These are phyloP conservation scores for Anolis carolinensis DNA, from an alignment of 2,113 vertebrate genomes.

Conservation along the genomic window DNA sequence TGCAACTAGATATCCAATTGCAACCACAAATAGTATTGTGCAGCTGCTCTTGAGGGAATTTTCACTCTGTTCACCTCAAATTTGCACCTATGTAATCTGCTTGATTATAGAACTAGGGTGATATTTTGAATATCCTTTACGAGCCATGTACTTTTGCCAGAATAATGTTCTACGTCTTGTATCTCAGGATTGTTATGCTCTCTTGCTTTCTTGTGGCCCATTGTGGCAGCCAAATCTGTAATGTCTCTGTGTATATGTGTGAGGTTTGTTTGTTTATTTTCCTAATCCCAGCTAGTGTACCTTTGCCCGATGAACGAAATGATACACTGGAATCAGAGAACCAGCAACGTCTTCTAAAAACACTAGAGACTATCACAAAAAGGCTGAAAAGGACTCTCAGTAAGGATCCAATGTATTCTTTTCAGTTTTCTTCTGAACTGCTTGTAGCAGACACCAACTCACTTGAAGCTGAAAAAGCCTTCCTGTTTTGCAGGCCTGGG, in stretches of 20 bases:
- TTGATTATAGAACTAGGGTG: background rate
- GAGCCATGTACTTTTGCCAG: background rate
- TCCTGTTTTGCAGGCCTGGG: slow-evolving; percentile 92
- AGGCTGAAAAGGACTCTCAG: slow-evolving; percentile 89
- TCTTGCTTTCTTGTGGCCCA: slow-evolving; percentile 10
- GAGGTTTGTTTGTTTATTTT: slow-evolving; percentile 57
- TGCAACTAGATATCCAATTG: no score
- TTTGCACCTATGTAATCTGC: background rate
- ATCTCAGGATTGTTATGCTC: background rate
- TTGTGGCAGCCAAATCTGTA: slow-evolving; percentile 16
- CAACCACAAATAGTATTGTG: no score
- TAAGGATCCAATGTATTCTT: slow-evolving; percentile 89
- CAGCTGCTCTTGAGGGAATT: no score
- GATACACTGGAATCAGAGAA: slow-evolving; percentile 91
- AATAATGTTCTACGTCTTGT: background rate
- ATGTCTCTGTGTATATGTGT: slow-evolving; percentile 8
- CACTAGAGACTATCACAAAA: slow-evolving; percentile 91
- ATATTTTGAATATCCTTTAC: background rate
- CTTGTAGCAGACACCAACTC: slow-evolving; percentile 92
- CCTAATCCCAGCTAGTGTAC: slow-evolving; percentile 91
- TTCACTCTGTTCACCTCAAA: no score
- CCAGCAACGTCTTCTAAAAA: slow-evolving; percentile 90
- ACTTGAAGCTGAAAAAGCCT: slow-evolving; percentile 86
- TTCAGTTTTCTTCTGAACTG: slow-evolving; percentile 89
- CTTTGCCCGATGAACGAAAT: slow-evolving; percentile 90